These are phyloP conservation scores for Macrochelys suwanniensis DNA, from an alignment of 2,797 vertebrate genomes.

Conservation along the genomic window DNA sequence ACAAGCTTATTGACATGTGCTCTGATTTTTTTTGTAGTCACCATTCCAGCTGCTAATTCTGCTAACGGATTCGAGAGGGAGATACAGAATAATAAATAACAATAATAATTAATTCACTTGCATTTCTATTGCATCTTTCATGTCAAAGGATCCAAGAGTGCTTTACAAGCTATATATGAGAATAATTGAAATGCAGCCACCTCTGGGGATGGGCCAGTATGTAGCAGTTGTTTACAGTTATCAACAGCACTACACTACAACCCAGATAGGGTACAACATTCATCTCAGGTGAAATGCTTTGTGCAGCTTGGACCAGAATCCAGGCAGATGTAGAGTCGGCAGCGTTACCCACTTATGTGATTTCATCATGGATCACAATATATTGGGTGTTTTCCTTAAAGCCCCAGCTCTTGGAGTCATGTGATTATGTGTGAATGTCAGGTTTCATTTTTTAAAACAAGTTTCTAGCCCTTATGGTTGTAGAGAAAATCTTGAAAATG, in stretches of 20 bases:
- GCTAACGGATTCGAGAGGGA: constrained; percentile 46
- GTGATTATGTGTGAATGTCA: background rate
- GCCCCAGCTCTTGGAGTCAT: background rate
- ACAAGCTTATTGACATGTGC: constrained; percentile 57
- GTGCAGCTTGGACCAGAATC: background rate
- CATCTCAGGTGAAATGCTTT: constrained; percentile 35
- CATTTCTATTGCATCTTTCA: constrained; percentile 41
- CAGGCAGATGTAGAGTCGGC: background rate
- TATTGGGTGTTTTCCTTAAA: constrained; percentile 1
- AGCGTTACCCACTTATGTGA: background rate
- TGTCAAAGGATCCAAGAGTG: background rate
- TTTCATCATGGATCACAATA: background rate
- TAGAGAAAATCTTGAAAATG: constrained; percentile 1
- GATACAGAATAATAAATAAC: constrained; percentile 37
- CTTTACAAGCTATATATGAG: background rate
- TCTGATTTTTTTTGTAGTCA: constrained; percentile 31
- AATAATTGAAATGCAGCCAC: constrained; percentile 38
- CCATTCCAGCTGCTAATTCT: constrained; percentile 34
- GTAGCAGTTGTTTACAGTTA: background rate
- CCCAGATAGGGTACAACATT: background rate
- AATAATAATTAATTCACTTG: constrained; percentile 34
- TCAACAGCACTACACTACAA: background rate
- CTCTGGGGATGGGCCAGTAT: background rate
- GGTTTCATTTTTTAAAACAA: background rate
- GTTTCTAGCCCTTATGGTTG: background rate